Evolutionary conservation across 2,888 invertebrate genomes (phyloP).

Genomic region (Ferrisia virgata): DNA sequence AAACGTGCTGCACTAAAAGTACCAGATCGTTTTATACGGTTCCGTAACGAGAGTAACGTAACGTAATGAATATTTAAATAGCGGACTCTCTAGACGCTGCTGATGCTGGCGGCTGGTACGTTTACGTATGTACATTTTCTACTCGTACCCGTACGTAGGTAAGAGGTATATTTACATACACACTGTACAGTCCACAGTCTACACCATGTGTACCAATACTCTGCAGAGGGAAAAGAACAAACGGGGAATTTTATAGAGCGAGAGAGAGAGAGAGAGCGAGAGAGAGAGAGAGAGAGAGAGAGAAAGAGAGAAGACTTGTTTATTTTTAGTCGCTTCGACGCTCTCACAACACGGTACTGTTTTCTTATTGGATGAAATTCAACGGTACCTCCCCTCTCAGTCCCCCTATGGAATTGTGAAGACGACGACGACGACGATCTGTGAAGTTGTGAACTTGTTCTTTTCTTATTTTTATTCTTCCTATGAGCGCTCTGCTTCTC

Average conservation of each 20-base stretch:
- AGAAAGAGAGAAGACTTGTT: too few relatives aligned
- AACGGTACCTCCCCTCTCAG: not conserved
- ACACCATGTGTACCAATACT: not conserved
- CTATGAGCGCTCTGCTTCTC: not conserved
- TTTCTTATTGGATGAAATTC: not conserved
- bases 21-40: not conserved
- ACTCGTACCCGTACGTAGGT: not conserved
- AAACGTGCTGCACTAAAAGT: not conserved
- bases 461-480: not conserved
- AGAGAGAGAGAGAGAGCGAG: not conserved
- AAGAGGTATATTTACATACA: not conserved
- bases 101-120: too few relatives aligned
- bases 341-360: not conserved
- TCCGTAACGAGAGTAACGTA: not conserved
- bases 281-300: not conserved
- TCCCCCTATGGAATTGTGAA: not conserved
- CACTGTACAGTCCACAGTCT: not conserved
- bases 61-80: not conserved
- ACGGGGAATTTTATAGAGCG: too few relatives aligned
- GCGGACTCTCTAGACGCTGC: too few relatives aligned
- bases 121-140: too few relatives aligned
- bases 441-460: not conserved
- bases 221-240: too few relatives aligned
- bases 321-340: slow-evolving; percentile 8
- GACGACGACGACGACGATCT: too few relatives aligned